A percentile compares a stretch with the other conserved stretches of the same genome.
Conservation (phyloP, 2,888 invertebrate genomes). For the Lycaena phlaeas region DNA sequence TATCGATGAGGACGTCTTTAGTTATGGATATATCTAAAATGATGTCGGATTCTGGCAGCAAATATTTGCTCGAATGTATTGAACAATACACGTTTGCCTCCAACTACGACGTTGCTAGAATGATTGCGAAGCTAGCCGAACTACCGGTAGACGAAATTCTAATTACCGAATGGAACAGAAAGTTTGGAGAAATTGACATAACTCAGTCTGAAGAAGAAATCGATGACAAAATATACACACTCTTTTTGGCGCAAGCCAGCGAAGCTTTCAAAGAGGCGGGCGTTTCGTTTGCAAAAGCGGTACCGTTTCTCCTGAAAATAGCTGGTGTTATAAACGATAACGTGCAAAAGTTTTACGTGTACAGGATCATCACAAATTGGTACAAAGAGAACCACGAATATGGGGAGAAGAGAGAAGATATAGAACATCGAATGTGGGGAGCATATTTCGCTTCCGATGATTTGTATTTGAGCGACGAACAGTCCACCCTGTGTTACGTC, state of each 20-base stretch:
- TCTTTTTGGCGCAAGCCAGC: conserved; percentile 76
- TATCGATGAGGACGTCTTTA: conserved; percentile 71
- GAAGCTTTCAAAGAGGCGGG: conserved; percentile 73
- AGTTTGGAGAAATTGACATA: conserved; percentile 29
- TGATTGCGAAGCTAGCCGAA: conserved; percentile 67
- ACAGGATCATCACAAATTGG: conserved; percentile 62
- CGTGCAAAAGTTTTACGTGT: conserved; percentile 66
- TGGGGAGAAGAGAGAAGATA: conserved; percentile 46
- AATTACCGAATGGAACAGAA: conserved; percentile 68
- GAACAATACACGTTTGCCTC: conserved; percentile 59
- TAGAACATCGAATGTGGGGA: conserved; percentile 64
- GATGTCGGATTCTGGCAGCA: conserved; percentile 45
- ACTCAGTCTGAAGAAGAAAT: conserved; percentile 36
- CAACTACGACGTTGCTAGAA: conserved; percentile 72
- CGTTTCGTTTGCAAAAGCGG: conserved; percentile 74
- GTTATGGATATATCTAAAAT: conserved; percentile 66
- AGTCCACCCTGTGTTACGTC: conserved; percentile 47
- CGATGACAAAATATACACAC: conserved; percentile 49
- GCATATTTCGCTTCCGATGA: conserved; percentile 42
- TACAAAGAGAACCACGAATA: conserved; percentile 55
- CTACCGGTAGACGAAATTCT: conserved; percentile 66
- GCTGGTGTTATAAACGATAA: conserved; percentile 58
- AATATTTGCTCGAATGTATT: conserved; percentile 69
- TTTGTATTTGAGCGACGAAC: conserved; percentile 43
- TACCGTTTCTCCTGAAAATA: conserved; percentile 75